Base-by-base conservation (phyloP, 1,140 invertebrate genomes). In the Ganaspis sp. region DNA sequence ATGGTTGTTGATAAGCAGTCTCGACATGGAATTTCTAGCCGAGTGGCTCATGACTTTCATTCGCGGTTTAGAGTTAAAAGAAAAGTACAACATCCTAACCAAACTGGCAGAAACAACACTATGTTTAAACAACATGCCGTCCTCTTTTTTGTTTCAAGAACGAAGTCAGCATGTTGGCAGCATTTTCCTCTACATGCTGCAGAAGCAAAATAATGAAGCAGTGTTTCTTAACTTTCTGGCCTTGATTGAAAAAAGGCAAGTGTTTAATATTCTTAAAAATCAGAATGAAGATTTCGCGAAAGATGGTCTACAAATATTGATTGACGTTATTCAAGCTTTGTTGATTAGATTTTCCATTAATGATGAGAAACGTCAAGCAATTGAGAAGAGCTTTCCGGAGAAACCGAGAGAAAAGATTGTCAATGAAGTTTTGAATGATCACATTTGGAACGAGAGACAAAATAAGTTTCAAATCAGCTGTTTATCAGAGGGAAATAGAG, bases 41-140 rank as follows among this genome's bases (percentile, higher is more conserved):
- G 84, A 87, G 1, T 92, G 93, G 87, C 92, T 94, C 2, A 87
- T 93, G 71, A 89, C 90, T 1, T 89, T 94, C 21, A 91, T 94
- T 75, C 83, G 86, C 38, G 92, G 92, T 0, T 87, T 94, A 29
- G 90, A 92, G 38, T 87, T 88, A 0, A 89, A 93, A 9, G 88
- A 88, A 17, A 92, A 93, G 42, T 91, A 88, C 74, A 82, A 86
- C 15, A 90, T 93, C 26, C 81, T 93, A 0, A 85, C 90, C 1
- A 88, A 92, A 23, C 91, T 93, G 1, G 90, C 92, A 4, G 75
- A 92, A 49, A 87, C 87, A 15, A 91, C 88, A 70, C 88, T 94
- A 26, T 26, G 23, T n/a, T 64, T n/a, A 9, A 90, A 92, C 34
- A 83, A 84, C 53, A 82, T 93, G 40, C 90, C 92, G 54, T 69